Conservation (phyloP, 2,113 vertebrate genomes). For the Camelus dromedarius region DNA sequence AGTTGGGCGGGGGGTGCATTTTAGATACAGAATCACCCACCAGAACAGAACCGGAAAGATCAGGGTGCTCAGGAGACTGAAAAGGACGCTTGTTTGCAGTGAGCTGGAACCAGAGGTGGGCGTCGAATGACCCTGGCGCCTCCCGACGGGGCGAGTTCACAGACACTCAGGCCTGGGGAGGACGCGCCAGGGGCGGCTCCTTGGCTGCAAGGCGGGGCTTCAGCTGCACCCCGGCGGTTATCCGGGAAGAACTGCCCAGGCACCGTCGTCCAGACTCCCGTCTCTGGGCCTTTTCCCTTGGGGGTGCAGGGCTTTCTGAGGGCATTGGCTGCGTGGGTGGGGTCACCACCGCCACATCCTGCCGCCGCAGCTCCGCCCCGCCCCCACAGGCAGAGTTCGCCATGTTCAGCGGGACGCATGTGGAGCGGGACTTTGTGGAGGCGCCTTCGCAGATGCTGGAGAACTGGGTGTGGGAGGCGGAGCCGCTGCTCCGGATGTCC, state of each 20-base stretch:
- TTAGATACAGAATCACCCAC: not conserved
- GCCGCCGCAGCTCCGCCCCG: fast-evolving
- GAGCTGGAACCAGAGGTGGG: not conserved
- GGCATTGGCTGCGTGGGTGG: not conserved
- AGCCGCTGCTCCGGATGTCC: constrained; percentile 96
- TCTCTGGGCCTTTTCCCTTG: not conserved
- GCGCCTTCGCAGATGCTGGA: constrained; percentile 99
- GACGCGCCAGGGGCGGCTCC: not conserved
- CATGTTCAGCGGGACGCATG: constrained; percentile 98
- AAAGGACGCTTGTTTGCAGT: fast-evolving
- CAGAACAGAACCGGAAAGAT: not conserved
- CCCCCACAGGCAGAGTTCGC: constrained; percentile 93
- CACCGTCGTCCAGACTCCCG: fast-evolving
- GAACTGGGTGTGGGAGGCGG: constrained; percentile 99
- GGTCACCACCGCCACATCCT: not conserved
- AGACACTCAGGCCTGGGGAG: not conserved
- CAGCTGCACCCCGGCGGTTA: too few species aligned
- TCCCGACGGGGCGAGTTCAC: too few species aligned
- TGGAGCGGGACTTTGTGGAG: constrained; percentile 98
- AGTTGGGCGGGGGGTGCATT: too few species aligned
- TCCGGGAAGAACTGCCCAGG: too few species aligned
- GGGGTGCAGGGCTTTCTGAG: not conserved
- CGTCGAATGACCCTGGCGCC: not conserved
- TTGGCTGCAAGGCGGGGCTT: too few species aligned
- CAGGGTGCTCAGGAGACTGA: fast-evolving